phyloP scores from a whole-genome alignment of 1,140 invertebrate genomes.

The Hyles vespertilio region DNA sequence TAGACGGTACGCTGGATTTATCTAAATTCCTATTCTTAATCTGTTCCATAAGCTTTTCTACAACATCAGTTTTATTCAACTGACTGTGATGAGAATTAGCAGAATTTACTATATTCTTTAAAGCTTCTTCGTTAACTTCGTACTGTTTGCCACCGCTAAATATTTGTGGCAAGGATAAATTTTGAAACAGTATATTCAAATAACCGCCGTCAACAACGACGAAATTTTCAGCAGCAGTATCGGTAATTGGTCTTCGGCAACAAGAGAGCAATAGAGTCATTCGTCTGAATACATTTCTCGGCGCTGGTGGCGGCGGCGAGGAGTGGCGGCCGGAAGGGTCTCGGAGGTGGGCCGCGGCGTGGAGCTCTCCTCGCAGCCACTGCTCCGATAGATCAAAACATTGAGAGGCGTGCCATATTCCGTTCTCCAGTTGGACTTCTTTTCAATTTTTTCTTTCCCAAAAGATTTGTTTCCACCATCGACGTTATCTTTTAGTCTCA shows the following conservation, averaged over 20 bases:
- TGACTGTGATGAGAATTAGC: constrained; percentile 33
- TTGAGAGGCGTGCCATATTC: constrained; percentile 38
- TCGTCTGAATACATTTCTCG: constrained; percentile 60
- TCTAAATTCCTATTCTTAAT: constrained; percentile 50
- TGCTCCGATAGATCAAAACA: constrained; percentile 66
- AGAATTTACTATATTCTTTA: constrained; percentile 54
- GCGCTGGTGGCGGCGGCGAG: constrained; percentile 17
- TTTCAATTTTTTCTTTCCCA: constrained; percentile 56
- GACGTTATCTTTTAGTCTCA: constrained; percentile 54
- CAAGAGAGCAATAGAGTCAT: constrained; percentile 31
- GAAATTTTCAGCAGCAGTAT: constrained; percentile 50
- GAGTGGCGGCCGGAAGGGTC: neutral
- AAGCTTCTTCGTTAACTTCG: constrained; percentile 63
- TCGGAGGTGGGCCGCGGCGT: constrained; percentile 39
- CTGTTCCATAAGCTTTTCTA: constrained; percentile 52
- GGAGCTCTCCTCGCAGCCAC: constrained; percentile 54
- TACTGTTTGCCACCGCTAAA: constrained; percentile 62
- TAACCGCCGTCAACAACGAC: constrained; percentile 64
- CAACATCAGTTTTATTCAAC: constrained; percentile 30
- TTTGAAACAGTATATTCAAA: constrained; percentile 62
- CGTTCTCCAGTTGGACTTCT: constrained; percentile 37
- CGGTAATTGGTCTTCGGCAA: constrained; percentile 25
- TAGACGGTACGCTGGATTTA: constrained; percentile 44
- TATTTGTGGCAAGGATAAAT: constrained; percentile 54
- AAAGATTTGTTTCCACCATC: constrained; percentile 59